Evolutionary conservation across 1,140 invertebrate species (phyloP).

Genomic region (Psilanteris sp.): DNA sequence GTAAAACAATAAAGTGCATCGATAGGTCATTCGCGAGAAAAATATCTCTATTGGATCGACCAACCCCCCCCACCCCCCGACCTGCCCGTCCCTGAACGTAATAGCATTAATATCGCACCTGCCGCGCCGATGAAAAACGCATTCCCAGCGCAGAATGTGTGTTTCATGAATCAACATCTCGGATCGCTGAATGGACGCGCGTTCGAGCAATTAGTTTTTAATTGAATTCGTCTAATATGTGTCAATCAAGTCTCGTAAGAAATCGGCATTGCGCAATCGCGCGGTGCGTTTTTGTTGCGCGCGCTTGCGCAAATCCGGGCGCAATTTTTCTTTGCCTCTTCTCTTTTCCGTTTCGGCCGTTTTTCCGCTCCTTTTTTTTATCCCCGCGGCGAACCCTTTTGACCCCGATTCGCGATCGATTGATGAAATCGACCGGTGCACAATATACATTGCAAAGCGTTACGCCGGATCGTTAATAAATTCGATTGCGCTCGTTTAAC

Average conservation of each 20-base stretch:
- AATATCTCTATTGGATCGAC: slow-evolving; percentile 22
- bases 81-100: slow-evolving; percentile 15
- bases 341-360: too few species aligned
- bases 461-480: slow-evolving; percentile 26
- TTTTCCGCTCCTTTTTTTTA: too few species aligned
- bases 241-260: slow-evolving; percentile 21
- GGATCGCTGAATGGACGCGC: slow-evolving; percentile 16
- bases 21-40: slow-evolving; percentile 18
- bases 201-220: slow-evolving; percentile 40
- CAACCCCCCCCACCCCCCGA: too few species aligned
- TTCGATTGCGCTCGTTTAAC: slow-evolving; percentile 29
- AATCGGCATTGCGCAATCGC: slow-evolving; percentile 22
- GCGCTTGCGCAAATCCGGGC: too few species aligned
- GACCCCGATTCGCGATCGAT: slow-evolving; percentile 26
- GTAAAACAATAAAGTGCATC: slow-evolving; percentile 17
- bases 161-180: slow-evolving; percentile 27
- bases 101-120: slow-evolving; percentile 48
- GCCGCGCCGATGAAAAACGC: slow-evolving; percentile 39
- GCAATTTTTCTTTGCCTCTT: too few species aligned
- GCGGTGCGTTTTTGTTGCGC: slow-evolving; percentile 7
- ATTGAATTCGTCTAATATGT: slow-evolving; percentile 49
- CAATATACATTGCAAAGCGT: slow-evolving; percentile 44
- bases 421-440: slow-evolving; percentile 26
- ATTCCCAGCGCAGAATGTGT: slow-evolving; percentile 19
- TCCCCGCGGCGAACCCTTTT: too few species aligned